phyloP scores from a whole-genome alignment of 2,797 vertebrate species.

The Hydrophis major region DNA sequence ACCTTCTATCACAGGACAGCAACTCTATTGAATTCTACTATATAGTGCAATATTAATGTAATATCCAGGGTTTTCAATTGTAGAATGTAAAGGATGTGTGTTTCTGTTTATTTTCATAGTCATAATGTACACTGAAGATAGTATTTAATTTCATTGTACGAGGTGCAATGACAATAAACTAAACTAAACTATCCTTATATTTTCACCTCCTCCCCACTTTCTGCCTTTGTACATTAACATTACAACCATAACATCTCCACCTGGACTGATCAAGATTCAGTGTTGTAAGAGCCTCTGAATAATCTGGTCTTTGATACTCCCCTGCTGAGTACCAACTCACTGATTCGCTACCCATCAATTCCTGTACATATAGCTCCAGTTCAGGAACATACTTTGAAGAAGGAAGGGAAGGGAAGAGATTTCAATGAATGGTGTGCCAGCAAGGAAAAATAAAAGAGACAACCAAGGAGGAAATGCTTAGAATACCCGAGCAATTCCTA shows the following conservation, averaged over 20 bases:
- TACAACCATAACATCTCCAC: constrained; percentile 46
- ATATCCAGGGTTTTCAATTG: no score
- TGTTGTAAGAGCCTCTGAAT: constrained; percentile 46
- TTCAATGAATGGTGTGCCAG: constrained; percentile 13
- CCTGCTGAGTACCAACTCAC: constrained; percentile 41
- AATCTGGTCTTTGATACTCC: constrained; percentile 53
- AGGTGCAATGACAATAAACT: no score
- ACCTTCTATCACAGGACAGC: no score
- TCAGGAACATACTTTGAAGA: constrained; percentile 60
- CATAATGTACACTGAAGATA: no score
- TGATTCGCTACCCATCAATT: constrained; percentile 64
- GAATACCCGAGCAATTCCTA: neutral
- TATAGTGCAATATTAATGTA: no score
- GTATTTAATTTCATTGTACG: no score
- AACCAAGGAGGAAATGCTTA: neutral
- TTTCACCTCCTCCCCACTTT: neutral
- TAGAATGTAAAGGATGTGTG: no score
- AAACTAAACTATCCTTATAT: neutral
- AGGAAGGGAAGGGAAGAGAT: neutral
- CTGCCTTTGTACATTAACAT: constrained; percentile 45
- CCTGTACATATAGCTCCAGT: constrained; percentile 59
- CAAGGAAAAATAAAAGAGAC: neutral
- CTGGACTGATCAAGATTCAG: constrained; percentile 53
- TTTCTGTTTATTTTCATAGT: no score
- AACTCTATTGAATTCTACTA: no score